phyloP scores from a whole-genome alignment of 2,797 vertebrate genomes.

The Epinephelus coioides region DNA sequence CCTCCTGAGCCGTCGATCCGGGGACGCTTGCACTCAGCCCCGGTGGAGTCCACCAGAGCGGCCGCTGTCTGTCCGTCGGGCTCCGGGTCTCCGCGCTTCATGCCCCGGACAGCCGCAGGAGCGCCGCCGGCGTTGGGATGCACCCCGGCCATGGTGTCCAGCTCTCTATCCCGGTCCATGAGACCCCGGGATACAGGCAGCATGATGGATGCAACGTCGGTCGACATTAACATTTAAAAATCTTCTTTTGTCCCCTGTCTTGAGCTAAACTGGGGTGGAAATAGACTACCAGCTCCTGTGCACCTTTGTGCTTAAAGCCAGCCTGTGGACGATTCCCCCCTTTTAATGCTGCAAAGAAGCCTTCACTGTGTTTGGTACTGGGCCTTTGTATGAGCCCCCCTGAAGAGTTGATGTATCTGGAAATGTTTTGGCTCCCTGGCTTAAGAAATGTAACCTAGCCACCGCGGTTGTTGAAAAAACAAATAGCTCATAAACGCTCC shows the following conservation, averaged over 20 bases:
- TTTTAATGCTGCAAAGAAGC: constrained; percentile 21
- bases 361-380: constrained; percentile 14
- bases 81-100: constrained; percentile 89
- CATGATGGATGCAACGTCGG: constrained; percentile 90
- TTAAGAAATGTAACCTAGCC: constrained; percentile 6
- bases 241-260: constrained; percentile 46
- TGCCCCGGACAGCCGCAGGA: constrained; percentile 81
- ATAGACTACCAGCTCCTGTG: constrained; percentile 13
- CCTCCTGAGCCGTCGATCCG: constrained; percentile 86
- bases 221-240: constrained; percentile 91
- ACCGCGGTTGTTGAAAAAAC: constrained; percentile 5
- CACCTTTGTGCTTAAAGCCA: constrained; percentile 49
- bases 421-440: constrained; percentile 40
- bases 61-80: constrained; percentile 84
- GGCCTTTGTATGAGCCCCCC: constrained; percentile 65
- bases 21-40: constrained; percentile 88
- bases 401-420: constrained; percentile 53
- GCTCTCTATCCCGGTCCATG: constrained; percentile 88
- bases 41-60: constrained; percentile 80
- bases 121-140: constrained; percentile 77
- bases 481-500: constrained; percentile 1
- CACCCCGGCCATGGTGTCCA: constrained; percentile 85
- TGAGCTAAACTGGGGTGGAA: constrained; percentile 45
- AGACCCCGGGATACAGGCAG: constrained; percentile 88
- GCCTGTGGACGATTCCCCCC: constrained; percentile 16